Conservation (phyloP, 2,888 invertebrate genomes). For the Thysanoteuthis rhombus region DNA sequence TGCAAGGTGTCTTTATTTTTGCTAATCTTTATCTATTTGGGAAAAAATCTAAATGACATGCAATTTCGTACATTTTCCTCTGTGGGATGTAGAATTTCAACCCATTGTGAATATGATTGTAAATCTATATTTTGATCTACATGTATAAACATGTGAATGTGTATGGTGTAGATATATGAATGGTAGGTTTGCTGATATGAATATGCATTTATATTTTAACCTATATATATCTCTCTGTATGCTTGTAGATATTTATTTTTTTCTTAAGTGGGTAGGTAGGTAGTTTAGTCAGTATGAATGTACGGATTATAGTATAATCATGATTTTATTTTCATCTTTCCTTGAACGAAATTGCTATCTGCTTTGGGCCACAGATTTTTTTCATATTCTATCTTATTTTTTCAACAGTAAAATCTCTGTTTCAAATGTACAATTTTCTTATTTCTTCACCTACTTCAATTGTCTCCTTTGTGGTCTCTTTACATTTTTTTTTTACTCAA, state of each 20-base stretch:
- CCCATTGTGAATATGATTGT: no score
- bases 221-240: background rate
- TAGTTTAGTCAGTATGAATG: background rate
- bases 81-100: no score
- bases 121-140: no score
- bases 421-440: background rate
- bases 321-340: background rate
- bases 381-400: background rate
- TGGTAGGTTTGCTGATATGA: no score
- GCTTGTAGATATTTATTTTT: background rate
- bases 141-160: no score
- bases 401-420: background rate
- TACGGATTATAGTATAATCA: background rate
- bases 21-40: no score
- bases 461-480: background rate
- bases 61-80: no score
- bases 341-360: background rate
- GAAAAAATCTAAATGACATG: no score
- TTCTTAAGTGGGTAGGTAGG: background rate
- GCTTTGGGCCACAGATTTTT: background rate
- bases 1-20: no score
- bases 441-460: background rate
- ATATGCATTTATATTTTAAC: background rate
- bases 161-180: no score
- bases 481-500: background rate